Conservation (phyloP, 2,888 invertebrate species). For the Cryptus armator region DNA sequence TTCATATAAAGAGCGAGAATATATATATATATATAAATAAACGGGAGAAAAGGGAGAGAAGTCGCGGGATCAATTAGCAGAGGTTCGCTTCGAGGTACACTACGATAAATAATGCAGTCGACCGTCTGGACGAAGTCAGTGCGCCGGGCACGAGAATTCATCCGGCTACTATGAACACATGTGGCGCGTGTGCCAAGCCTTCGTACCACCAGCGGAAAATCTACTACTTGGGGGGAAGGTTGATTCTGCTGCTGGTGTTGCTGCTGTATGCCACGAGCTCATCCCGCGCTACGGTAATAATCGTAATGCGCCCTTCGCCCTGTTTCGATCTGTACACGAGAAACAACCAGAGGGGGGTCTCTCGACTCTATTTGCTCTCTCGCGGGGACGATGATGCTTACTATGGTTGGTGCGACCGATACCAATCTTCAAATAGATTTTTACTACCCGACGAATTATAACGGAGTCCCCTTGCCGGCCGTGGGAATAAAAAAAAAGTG, state of each 20-base stretch:
- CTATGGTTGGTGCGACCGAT: slow-evolving; percentile 55
- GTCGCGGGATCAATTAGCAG: slow-evolving; percentile 77
- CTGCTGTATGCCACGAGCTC: slow-evolving; percentile 38
- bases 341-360: slow-evolving; percentile 71
- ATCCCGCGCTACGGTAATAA: slow-evolving; percentile 81
- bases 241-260: slow-evolving; percentile 20
- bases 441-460: slow-evolving; percentile 77
- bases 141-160: slow-evolving; percentile 79
- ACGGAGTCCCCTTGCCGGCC: slow-evolving; percentile 52
- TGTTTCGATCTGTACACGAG: slow-evolving; percentile 44
- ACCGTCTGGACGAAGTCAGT: slow-evolving; percentile 82
- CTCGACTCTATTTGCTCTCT: slow-evolving; percentile 63
- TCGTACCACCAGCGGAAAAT: slow-evolving; percentile 55
- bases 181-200: slow-evolving; percentile 71
- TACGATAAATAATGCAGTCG: slow-evolving; percentile 82
- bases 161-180: slow-evolving; percentile 76
- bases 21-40: slow-evolving; percentile 26
- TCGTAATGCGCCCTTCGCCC: slow-evolving; percentile 83
- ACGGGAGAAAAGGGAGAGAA: slow-evolving; percentile 75
- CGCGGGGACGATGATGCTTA: slow-evolving; percentile 54
- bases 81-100: slow-evolving; percentile 66
- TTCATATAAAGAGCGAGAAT: slow-evolving; percentile 43
- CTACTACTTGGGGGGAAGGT: slow-evolving; percentile 45
- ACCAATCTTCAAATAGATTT: slow-evolving; percentile 79
- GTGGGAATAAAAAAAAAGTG: slow-evolving; percentile 54